phyloP scores from a whole-genome alignment of 2,113 vertebrate genomes.

The Haplochromis vanheusdeni region DNA sequence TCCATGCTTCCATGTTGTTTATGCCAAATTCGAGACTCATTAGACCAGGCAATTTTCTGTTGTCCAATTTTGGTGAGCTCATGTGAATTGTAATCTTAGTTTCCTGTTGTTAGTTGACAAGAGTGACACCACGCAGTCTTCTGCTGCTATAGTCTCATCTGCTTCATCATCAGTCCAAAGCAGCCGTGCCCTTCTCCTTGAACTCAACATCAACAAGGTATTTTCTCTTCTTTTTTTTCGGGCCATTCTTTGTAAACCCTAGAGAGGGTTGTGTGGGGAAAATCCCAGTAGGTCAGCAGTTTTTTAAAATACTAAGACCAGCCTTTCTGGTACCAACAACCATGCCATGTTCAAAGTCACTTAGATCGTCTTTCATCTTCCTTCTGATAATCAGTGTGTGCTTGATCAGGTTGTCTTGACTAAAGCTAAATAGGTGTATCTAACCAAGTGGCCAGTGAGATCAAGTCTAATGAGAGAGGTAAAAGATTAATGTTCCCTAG shows the following conservation, averaged over 20 bases:
- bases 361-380: not conserved
- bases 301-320: not conserved
- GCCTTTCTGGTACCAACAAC: not conserved
- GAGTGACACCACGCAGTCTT: not conserved
- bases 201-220: not conserved
- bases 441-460: not conserved
- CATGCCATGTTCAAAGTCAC: not conserved
- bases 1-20: not conserved
- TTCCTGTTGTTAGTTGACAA: not conserved
- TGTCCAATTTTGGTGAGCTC: not conserved
- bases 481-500: not conserved
- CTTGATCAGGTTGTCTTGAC: not conserved
- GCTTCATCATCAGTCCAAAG: not conserved
- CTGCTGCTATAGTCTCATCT: not conserved
- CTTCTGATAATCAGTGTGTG: not conserved
- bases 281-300: not conserved
- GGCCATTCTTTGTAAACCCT: not conserved
- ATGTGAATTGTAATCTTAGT: not conserved
- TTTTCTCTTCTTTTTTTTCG: fast-evolving
- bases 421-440: not conserved
- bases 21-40: not conserved
- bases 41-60: not conserved
- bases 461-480: not conserved
- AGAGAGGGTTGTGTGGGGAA: not conserved
- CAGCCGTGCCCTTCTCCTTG: not conserved